Percentiles rank a stretch among this genome's conserved stretches.
phyloP scores from a whole-genome alignment of 2,113 vertebrate genomes.

The Gobiocypris rarus region DNA sequence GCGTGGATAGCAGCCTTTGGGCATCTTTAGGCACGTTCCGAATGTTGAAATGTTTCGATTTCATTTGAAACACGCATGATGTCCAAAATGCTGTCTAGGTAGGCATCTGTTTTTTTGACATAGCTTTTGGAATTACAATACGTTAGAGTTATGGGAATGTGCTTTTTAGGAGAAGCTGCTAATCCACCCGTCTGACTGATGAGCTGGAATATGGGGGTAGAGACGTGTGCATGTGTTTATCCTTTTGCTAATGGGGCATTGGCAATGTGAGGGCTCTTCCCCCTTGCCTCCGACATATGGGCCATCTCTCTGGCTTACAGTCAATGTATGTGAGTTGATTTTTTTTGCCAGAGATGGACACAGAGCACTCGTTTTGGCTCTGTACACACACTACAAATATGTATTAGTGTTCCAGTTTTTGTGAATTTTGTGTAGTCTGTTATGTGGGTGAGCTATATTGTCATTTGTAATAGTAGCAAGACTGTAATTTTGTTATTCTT shows the following conservation, averaged over 20 bases:
- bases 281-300: constrained; percentile 45
- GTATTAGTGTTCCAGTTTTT: constrained; percentile 1
- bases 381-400: constrained; percentile 9
- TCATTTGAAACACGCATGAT: neutral
- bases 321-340: constrained; percentile 27
- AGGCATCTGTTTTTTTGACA: neutral
- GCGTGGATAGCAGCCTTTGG: neutral
- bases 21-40: neutral
- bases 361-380: constrained; percentile 34
- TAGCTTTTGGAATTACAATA: neutral
- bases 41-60: neutral
- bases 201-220: neutral
- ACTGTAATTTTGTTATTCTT: neutral
- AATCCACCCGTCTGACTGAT: neutral
- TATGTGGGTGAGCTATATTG: neutral
- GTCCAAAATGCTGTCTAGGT: neutral
- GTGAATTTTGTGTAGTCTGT: neutral
- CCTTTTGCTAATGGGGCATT: constrained; percentile 17
- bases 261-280: constrained; percentile 1
- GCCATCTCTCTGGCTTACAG: constrained; percentile 1
- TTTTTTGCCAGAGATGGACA: constrained; percentile 36
- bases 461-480: neutral
- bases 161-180: neutral
- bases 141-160: neutral
- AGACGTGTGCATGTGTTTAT: neutral